Percentiles rank a stretch among this genome's conserved stretches.
These are phyloP conservation scores for Synanthedon formicaeformis DNA, from an alignment of 2,888 invertebrate genomes.

Conservation along the genomic window DNA sequence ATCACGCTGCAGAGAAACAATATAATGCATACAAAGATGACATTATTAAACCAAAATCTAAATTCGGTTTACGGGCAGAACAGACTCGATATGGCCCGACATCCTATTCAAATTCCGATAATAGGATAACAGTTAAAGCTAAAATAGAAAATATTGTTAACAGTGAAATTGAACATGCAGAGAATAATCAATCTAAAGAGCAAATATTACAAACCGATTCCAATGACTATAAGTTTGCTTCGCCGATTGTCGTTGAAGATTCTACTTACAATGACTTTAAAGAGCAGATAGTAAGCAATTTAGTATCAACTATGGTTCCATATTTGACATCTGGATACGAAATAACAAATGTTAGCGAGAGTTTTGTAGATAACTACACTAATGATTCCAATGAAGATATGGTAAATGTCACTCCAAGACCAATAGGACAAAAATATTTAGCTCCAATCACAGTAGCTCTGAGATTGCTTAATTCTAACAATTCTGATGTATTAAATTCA, in stretches of 20 bases:
- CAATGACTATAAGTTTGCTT: slow-evolving; percentile 40
- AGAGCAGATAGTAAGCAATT: slow-evolving; percentile 45
- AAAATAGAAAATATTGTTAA: slow-evolving; percentile 45
- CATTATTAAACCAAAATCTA: slow-evolving; percentile 37
- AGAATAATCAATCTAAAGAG: slow-evolving; percentile 20
- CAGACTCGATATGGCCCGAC: slow-evolving; percentile 18
- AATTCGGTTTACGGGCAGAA: slow-evolving; percentile 22
- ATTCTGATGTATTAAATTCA: slow-evolving; percentile 42
- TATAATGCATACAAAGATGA: slow-evolving; percentile 37
- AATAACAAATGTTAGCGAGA: slow-evolving; percentile 46
- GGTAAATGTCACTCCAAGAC: slow-evolving; percentile 68
- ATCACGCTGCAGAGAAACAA: slow-evolving; percentile 55
- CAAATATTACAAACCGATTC: slow-evolving; percentile 22
- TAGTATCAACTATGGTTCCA: slow-evolving; percentile 58
- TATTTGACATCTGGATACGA: slow-evolving; percentile 56
- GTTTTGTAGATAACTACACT: slow-evolving; percentile 22
- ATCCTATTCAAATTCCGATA: slow-evolving; percentile 14
- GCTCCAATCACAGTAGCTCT: slow-evolving; percentile 73
- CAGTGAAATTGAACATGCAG: slow-evolving; percentile 24
- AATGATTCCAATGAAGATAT: slow-evolving; percentile 19
- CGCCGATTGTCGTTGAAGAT: slow-evolving; percentile 64
- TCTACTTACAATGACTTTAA: slow-evolving; percentile 29
- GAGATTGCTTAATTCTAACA: slow-evolving; percentile 58
- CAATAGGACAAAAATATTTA: slow-evolving; percentile 66
- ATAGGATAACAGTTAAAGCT: slow-evolving; percentile 40